Percentiles rank a stretch among this genome's conserved stretches.
phyloP scores from a whole-genome alignment of 2,888 invertebrate species.

The Germaria angustata region DNA sequence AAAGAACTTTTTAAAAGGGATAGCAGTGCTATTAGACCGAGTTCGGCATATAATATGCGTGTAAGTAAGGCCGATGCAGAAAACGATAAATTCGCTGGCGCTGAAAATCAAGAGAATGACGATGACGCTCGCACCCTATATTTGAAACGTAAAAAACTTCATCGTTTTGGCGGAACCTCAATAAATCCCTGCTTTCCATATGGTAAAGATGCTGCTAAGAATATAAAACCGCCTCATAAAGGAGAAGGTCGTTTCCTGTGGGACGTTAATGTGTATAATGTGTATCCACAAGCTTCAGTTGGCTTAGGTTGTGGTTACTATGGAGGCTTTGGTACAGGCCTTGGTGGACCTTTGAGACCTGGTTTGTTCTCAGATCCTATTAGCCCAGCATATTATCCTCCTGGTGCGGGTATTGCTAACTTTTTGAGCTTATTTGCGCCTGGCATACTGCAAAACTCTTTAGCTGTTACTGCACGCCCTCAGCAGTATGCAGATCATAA shows the following conservation, averaged over 20 bases:
- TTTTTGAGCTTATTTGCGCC: conserved; percentile 76
- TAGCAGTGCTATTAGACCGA: neutral
- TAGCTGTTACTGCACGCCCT: conserved; percentile 70
- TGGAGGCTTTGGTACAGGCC: conserved; percentile 67
- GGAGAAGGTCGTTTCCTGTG: conserved; percentile 78
- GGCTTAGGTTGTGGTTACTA: conserved; percentile 36
- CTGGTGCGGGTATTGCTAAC: conserved; percentile 71
- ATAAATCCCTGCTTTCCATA: conserved; percentile 71
- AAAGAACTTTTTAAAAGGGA: neutral
- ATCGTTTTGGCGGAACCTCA: conserved; percentile 33
- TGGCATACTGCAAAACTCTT: conserved; percentile 73
- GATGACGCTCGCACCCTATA: conserved; percentile 67
- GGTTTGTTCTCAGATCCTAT: conserved; percentile 73
- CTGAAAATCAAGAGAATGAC: conserved; percentile 73
- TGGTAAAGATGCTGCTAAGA: conserved; percentile 70
- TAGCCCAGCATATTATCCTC: conserved; percentile 57
- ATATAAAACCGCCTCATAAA: conserved; percentile 66
- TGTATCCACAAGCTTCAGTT: conserved; percentile 68
- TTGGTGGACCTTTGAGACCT: conserved; percentile 64
- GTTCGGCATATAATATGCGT: conserved; percentile 17
- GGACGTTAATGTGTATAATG: conserved; percentile 78
- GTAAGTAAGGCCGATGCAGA: conserved; percentile 71
- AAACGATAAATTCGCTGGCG: conserved; percentile 77
- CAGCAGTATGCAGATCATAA: conserved; percentile 39
- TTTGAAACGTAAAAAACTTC: conserved; percentile 63